phyloP scores from a whole-genome alignment of 2,888 invertebrate genomes.

The Mycogona germanica region DNA sequence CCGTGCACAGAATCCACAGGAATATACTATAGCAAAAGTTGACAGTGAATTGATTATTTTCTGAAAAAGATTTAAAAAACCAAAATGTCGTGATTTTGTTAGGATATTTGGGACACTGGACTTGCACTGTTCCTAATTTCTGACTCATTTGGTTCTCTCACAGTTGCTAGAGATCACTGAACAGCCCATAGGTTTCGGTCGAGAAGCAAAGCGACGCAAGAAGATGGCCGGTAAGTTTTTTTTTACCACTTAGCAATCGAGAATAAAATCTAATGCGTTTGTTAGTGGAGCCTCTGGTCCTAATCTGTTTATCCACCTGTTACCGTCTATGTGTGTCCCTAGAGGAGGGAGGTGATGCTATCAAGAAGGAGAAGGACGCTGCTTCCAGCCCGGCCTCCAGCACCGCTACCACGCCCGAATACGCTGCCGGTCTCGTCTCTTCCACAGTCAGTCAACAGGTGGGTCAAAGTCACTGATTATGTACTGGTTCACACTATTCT shows the following conservation, averaged over 20 bases:
- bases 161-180: slow-evolving; percentile 78
- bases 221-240: slow-evolving; percentile 52
- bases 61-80: no score
- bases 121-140: no score
- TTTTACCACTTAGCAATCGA: no score
- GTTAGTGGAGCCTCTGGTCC: neutral
- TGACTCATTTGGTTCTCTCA: no score
- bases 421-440: slow-evolving; percentile 62
- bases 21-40: no score
- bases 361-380: slow-evolving; percentile 33
- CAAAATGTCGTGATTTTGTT: no score
- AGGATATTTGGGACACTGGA: no score
- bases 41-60: no score
- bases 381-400: slow-evolving; percentile 24
- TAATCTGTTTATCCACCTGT: neutral
- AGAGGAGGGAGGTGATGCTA: slow-evolving; percentile 31
- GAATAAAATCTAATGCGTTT: neutral
- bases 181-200: slow-evolving; percentile 71
- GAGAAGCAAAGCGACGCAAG: slow-evolving; percentile 68
- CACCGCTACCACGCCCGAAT: slow-evolving; percentile 53
- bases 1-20: no score
- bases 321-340: neutral
- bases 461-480: neutral
- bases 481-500: no score
- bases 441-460: slow-evolving; percentile 41